Evolutionary conservation across 2,797 vertebrate genomes (phyloP).

Genomic region (Schizopygopsis pylzovi): DNA sequence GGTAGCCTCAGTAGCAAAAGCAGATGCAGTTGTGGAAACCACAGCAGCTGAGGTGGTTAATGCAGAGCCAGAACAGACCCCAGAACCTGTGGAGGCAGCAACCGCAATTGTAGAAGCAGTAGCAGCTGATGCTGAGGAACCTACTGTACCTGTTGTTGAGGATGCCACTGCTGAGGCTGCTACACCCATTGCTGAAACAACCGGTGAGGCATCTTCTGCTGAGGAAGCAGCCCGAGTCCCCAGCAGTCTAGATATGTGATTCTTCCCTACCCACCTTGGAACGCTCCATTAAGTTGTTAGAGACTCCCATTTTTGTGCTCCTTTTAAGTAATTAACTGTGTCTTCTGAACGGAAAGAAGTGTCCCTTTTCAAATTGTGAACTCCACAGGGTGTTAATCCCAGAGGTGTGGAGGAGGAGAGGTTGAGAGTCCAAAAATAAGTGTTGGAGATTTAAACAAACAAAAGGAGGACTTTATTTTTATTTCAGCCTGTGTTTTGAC

Average conservation of each 20-base stretch:
- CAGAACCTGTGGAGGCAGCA: constrained; percentile 6
- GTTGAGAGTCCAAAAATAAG: neutral
- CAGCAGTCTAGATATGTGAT: constrained; percentile 30
- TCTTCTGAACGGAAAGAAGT: neutral
- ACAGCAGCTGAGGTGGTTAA: neutral
- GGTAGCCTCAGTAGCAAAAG: constrained; percentile 18
- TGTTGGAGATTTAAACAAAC: neutral
- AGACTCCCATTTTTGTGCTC: neutral
- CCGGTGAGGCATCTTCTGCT: constrained; percentile 57
- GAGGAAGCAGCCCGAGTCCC: constrained; percentile 58
- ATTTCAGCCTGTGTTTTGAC: neutral
- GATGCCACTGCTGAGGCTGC: constrained; percentile 30
- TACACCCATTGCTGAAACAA: constrained; percentile 18
- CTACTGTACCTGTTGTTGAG: constrained; percentile 22
- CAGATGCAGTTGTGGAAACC: constrained; percentile 1
- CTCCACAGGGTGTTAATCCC: constrained; percentile 6
- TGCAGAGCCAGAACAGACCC: constrained; percentile 1
- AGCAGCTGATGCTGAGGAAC: constrained; percentile 47
- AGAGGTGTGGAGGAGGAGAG: neutral
- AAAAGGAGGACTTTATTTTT: neutral
- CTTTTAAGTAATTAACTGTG: neutral
- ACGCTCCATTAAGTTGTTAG: neutral
- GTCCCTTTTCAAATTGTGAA: neutral
- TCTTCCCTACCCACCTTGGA: neutral
- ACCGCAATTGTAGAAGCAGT: constrained; percentile 6